Base-by-base conservation (phyloP, 2,113 vertebrate species). In the Brachyhypopomus gauderio region DNA sequence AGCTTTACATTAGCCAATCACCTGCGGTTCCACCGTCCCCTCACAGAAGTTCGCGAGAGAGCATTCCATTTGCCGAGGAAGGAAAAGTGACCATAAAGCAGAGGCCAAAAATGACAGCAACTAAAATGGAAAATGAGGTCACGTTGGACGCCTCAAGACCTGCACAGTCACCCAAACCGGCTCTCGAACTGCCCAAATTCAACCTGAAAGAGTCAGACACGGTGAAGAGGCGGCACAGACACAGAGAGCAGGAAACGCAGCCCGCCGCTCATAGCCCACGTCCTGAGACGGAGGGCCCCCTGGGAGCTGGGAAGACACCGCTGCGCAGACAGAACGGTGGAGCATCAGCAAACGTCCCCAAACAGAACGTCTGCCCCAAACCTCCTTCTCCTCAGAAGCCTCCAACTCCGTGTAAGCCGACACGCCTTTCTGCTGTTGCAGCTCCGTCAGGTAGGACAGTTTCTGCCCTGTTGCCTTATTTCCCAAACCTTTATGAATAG, bases 21-120 rank as follows among this genome's bases (percentile, higher is more conserved):
- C 77, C 79, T 3, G 88, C 80, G 56, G 83, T 81, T 45, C 87
- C 87, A 0, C 58, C 89, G 0, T 92, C 92, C 0, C 93, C 94
- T 0, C 94, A 94, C 83, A 93, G 91, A 83, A 92, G 91, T 88
- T 95, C 95, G 0, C 92, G 92, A 0, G 95, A 95, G 78, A 95
- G 93, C 85, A 94, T 98, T 71, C 96, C 96, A 0, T 98, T 98
- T 1, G 97, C 97, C 0, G 96, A 98, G 64, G 97, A 98, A 79
- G 97, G 97, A 17, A 98, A 97, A 83, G 93, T 97, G 76, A 97
- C 97, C 17, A 97, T 98, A 90, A 98, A 98, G 78, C 97, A 98
- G 88, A 89, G 96, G 20, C 96, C 97, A 0, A 95, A 95, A 89
- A 91, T 91, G 0, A 78, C 76, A 8, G 71, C 86, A 0, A 3